Conservation (phyloP, 2,113 vertebrate species). For the Heptranchias perlo region DNA sequence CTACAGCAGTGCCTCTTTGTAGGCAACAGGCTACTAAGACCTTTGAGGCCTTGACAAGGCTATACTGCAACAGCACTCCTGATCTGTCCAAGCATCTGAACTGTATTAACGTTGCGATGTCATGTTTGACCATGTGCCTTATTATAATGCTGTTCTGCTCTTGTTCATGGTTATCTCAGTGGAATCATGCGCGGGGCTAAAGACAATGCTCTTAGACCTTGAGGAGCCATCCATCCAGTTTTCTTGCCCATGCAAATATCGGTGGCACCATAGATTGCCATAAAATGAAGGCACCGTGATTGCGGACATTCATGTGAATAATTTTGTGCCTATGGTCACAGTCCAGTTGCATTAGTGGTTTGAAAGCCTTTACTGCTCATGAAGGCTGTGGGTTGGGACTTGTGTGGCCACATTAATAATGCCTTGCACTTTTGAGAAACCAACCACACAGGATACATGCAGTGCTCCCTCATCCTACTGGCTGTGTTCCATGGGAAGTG, state of each 20-base stretch:
- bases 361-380: not conserved
- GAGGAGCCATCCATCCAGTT: too few relatives aligned
- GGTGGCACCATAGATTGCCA: too few relatives aligned
- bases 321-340: not conserved
- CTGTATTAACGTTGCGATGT: not conserved
- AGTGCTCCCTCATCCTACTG: not conserved
- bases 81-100: not conserved
- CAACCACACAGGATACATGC: not conserved
- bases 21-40: too few relatives aligned
- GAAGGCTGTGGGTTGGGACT: not conserved
- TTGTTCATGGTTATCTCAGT: not conserved
- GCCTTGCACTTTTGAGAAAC: not conserved
- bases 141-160: too few relatives aligned
- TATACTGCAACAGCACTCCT: not conserved
- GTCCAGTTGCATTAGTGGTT: not conserved
- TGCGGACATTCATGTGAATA: too few relatives aligned
- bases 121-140: not conserved
- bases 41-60: too few relatives aligned
- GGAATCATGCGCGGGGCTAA: not conserved
- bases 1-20: not conserved
- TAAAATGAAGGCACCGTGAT: too few relatives aligned
- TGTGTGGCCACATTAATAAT: not conserved
- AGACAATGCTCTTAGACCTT: too few relatives aligned
- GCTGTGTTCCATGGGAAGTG: not conserved
- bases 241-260: too few relatives aligned